These are phyloP conservation scores for Acrocyrtus sp. DNA, from an alignment of 2,888 invertebrate species.

Conservation along the genomic window DNA sequence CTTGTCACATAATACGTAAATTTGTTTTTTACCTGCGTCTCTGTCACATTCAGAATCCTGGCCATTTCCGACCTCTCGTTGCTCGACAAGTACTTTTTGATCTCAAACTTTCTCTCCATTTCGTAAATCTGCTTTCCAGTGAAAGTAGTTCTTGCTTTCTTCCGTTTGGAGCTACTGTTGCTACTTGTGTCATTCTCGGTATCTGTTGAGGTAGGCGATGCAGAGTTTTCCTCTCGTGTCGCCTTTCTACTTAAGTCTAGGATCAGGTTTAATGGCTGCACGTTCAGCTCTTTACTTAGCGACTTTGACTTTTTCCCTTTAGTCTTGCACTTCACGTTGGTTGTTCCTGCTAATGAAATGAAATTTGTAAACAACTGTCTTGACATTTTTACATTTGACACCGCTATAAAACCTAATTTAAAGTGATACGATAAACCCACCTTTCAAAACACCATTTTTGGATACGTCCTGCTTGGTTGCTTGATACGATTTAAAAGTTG, in stretches of 20 bases:
- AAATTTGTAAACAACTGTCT: too few species aligned
- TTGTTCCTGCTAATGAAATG: constrained; percentile 21
- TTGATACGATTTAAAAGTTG: constrained; percentile 60
- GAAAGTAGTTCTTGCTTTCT: constrained; percentile 94
- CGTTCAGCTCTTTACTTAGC: background rate
- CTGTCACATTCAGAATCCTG: constrained; percentile 90
- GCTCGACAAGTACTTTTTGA: constrained; percentile 95
- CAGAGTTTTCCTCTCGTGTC: background rate
- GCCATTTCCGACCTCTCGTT: constrained; percentile 96
- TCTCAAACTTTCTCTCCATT: constrained; percentile 91
- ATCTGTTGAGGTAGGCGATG: constrained; percentile 30
- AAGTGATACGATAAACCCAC: too few species aligned
- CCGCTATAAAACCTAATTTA: too few species aligned
- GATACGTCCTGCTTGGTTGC: constrained; percentile 13
- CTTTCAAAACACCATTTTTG: constrained; percentile 57
- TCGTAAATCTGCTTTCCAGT: constrained; percentile 97
- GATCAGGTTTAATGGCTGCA: constrained; percentile 31
- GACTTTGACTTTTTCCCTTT: constrained; percentile 18
- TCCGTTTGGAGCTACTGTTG: constrained; percentile 71
- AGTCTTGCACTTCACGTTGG: constrained; percentile 25
- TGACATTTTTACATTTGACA: too few species aligned
- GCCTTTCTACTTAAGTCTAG: constrained; percentile 42
- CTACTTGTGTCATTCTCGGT: constrained; percentile 36
- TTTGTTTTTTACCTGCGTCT: constrained; percentile 94
- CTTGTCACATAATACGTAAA: too few species aligned